Base-by-base conservation (phyloP, 2,113 vertebrate genomes). In the Fulmarus glacialis region DNA sequence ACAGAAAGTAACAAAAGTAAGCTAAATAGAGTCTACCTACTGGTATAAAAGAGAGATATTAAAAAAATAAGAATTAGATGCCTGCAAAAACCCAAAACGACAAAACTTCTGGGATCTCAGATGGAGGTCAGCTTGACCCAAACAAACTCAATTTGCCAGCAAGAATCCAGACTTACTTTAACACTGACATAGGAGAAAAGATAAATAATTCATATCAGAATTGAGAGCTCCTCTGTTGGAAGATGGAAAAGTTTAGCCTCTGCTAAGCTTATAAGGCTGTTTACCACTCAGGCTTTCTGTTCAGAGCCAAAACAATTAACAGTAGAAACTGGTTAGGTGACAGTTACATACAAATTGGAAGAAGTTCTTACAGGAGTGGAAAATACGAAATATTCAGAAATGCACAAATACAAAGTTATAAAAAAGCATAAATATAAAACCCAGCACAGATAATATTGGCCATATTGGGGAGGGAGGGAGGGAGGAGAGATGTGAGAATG, bases 91-190 rank as follows among this genome's bases (percentile, higher is more conserved):
- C 9, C 15, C 30, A 29, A 34, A 68, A 40, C 0, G 2, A 68
- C 40, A 60, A 83, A 72, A 80, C 30, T 88, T 74, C 66, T 93
- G 26, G 21, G n/a, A 97, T 96, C 81, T 91, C 36, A 83, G 24
- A 92, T 3, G 30, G 58, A 94, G 97, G 97, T 97, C 96, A 97
- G 38, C 48, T 59, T 97, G 96, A 98, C 97, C 96, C 45, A 89
- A 94, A 86, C 63, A 77, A 64, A 74, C 55, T 56, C 42, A 15
- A 56, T 75, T 55, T 79, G 48, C 52, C 42, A 91, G 84, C 64
- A 95, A 89, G 82, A 95, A 62, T 78, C 73, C 89, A 85, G 77
- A 93, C 73, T 79, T 45, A 70, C 34, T 82, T 72, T 22, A 82
- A 78, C 45, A 72, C 13, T 88, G 71, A 89, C 0, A 1, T 3